Percentiles rank a stretch among this genome's conserved stretches.
Evolutionary conservation across 2,797 vertebrate species (phyloP).

Genomic region (Coendou prehensilis): DNA sequence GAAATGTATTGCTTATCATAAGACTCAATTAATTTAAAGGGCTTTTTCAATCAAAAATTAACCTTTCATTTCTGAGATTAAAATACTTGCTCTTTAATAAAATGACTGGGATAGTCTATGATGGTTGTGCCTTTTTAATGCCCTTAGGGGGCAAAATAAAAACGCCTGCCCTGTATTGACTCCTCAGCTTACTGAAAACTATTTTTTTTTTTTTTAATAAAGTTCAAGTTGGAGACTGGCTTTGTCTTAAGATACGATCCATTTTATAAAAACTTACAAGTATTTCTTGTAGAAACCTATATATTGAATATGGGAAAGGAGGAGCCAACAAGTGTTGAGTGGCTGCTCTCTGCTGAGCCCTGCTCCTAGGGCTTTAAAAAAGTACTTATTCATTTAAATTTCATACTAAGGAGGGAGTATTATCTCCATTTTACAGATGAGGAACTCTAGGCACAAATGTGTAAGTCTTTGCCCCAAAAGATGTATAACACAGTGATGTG

Average conservation of each 20-base stretch:
- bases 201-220: background rate
- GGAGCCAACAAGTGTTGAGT: background rate
- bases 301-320: conserved; percentile 13
- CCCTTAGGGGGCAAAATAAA: conserved; percentile 47
- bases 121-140: conserved; percentile 6
- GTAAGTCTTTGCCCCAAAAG: background rate
- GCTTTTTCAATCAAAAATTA: conserved; percentile 42
- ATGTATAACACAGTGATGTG: background rate
- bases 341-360: background rate
- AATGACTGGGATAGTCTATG: background rate
- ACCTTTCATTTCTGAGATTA: conserved; percentile 36
- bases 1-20: background rate
- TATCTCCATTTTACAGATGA: conserved; percentile 29
- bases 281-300: conserved; percentile 19
- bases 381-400: conserved; percentile 43
- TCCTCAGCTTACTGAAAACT: conserved; percentile 11
- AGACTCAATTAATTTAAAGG: conserved; percentile 37
- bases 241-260: conserved; percentile 35
- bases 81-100: conserved; percentile 31
- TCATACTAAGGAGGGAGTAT: background rate
- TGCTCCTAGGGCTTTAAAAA: conserved; percentile 20
- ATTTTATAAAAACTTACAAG: conserved; percentile 40
- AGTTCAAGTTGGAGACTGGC: conserved; percentile 1
- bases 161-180: background rate
- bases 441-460: background rate